A percentile compares a stretch with the other conserved stretches of the same genome.
These are phyloP conservation scores for Antheraea mylitta DNA, from an alignment of 1,140 invertebrate species.

Conservation along the genomic window DNA sequence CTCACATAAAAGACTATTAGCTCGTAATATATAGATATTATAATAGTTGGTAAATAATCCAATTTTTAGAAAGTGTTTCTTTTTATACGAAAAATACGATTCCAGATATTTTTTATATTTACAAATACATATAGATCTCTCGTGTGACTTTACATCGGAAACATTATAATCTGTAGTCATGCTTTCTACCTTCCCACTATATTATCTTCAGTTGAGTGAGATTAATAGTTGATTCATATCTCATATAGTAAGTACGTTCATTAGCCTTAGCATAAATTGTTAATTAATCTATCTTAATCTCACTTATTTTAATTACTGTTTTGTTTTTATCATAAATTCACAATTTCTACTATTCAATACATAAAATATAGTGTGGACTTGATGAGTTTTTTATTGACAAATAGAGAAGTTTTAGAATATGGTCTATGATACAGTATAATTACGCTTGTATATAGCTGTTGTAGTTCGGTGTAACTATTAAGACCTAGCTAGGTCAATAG, in stretches of 20 bases:
- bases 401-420: too few species aligned
- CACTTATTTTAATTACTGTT: neutral
- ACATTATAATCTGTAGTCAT: constrained; percentile 21
- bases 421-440: too few species aligned
- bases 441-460: too few species aligned
- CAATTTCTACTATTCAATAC: too few species aligned
- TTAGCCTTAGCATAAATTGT: constrained; percentile 8
- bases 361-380: too few species aligned
- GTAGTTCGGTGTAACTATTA: too few species aligned
- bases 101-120: neutral
- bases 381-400: too few species aligned
- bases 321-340: neutral
- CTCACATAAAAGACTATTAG: too few species aligned
- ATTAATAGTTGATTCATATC: constrained; percentile 24
- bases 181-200: constrained; percentile 32
- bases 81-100: neutral
- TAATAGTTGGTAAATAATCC: neutral
- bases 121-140: constrained; percentile 32
- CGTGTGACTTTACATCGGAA: constrained; percentile 25
- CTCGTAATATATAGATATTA: too few species aligned
- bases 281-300: constrained; percentile 5
- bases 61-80: neutral
- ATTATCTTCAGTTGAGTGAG: constrained; percentile 17
- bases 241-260: constrained; percentile 13
- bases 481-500: too few species aligned